Percentiles rank a stretch among this genome's conserved stretches.
Conservation (phyloP, 1,140 invertebrate genomes). For the Neodiprion pinetum region DNA sequence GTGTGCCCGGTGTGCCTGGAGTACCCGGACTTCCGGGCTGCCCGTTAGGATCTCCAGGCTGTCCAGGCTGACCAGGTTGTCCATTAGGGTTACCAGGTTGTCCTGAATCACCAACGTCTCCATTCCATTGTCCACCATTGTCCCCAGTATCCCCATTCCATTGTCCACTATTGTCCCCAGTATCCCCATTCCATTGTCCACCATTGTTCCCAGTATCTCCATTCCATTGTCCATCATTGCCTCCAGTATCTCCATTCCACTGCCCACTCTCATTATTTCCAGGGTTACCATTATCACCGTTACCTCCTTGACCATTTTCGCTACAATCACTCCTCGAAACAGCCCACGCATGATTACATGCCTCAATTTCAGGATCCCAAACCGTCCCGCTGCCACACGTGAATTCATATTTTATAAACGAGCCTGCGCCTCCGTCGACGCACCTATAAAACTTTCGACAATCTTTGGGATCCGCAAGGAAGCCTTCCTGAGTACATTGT, state of each 20-base stretch:
- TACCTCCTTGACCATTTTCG: constrained; percentile 15
- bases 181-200: constrained; percentile 9
- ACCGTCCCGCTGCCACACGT: constrained; percentile 74
- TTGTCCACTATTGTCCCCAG: constrained; percentile 28
- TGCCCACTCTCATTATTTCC: constrained; percentile 10
- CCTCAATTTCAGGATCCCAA: constrained; percentile 71
- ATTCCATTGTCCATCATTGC: constrained; percentile 31
- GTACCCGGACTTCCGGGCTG: constrained; percentile 21
- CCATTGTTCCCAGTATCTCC: constrained; percentile 24
- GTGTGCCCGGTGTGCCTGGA: constrained; percentile 14
- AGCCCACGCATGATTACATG: constrained; percentile 72
- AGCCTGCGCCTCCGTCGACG: constrained; percentile 66
- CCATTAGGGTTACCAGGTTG: constrained; percentile 19
- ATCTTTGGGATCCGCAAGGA: constrained; percentile 70
- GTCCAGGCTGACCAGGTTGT: constrained; percentile 23
- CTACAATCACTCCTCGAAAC: constrained; percentile 53
- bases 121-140: constrained; percentile 27
- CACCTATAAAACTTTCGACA: constrained; percentile 83
- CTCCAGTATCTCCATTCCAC: constrained; percentile 18
- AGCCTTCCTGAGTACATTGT: constrained; percentile 67
- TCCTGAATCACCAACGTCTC: constrained; percentile 26
- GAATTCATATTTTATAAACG: constrained; percentile 71
- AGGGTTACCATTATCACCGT: constrained; percentile 9
- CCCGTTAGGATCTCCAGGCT: constrained; percentile 18
- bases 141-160: constrained; percentile 28